These are phyloP conservation scores for Triops longicaudatus DNA, from an alignment of 1,140 invertebrate genomes.

Conservation along the genomic window DNA sequence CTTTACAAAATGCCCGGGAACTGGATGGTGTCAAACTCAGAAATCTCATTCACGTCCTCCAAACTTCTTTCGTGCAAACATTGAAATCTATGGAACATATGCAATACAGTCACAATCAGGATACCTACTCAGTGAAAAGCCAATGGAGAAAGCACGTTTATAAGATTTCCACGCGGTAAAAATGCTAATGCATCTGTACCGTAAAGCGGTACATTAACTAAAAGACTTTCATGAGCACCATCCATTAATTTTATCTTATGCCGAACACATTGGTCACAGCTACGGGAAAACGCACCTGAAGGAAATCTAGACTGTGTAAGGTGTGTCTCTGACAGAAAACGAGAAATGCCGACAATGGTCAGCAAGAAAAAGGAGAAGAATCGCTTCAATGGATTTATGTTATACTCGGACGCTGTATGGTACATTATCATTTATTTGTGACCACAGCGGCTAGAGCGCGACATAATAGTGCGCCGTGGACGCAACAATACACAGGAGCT, in stretches of 20 bases:
- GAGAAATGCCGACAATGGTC: background rate
- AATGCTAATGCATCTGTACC: background rate
- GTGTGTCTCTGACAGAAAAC: conserved; percentile 1
- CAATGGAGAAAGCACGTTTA: background rate
- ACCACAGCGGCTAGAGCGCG: background rate
- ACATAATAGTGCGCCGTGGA: background rate
- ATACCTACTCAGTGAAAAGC: background rate
- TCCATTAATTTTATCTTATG: background rate
- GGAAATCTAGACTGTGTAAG: background rate
- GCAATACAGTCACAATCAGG: background rate
- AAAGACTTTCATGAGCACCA: background rate
- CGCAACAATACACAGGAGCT: conserved; percentile 3
- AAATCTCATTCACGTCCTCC: background rate
- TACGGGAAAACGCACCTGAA: conserved; percentile 10
- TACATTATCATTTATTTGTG: conserved; percentile 1
- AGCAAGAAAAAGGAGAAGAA: background rate
- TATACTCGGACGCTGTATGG: background rate
- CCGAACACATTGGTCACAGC: background rate
- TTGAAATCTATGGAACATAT: background rate
- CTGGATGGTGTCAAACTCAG: conserved; percentile 10
- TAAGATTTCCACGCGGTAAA: background rate
- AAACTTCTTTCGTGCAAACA: background rate
- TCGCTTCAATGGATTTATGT: conserved; percentile 8
- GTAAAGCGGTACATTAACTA: background rate
- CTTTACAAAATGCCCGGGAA: conserved; percentile 1